Evolutionary conservation across 2,797 vertebrate genomes (phyloP), one percentile per base, ranked within the genome.

Genomic region (Pseudopleuronectes americanus): DNA sequence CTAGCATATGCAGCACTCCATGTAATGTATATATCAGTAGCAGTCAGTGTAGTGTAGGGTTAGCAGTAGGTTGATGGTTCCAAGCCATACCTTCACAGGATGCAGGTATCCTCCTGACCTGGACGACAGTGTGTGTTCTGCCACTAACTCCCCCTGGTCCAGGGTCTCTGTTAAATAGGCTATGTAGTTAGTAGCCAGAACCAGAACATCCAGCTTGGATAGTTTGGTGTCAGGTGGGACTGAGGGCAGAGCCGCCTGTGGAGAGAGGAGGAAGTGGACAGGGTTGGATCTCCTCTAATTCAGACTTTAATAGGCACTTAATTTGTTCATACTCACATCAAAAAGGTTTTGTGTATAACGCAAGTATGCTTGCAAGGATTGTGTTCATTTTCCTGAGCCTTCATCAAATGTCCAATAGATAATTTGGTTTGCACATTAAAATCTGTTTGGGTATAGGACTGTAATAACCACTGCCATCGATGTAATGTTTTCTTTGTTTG

Each of bases 131-230:
- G 79, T 54, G 64, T 90, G 87, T 48, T 94, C 86, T 0, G 87
- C 76, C 8, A 87, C 68, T 0, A 49, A 9, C 52, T 88, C 83
- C 13, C 94, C 95, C 1, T 91, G 91, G 80, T 95, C 93, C 33
- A 97, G 89, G 0, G 81, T 93, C 61, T 95, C 93, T 8, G 95
- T 95, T 54, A 97, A 92, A 85, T 96, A 93, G 65, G 96, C 94
- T 3, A 97, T 97, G 88, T 96, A 97, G 90, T 95, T 95, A 19
- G 95, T 95, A 14, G 96, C 96, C 90, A 97, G 92, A 57, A 97
- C 83, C 51, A 98, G 92, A 63, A 97, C 92, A 0, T 97, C 96
- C 78, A 97, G 80, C 81, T 96, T 96, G 64, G 96, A 97, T 59
- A 97, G 94, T 69, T 97, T 96, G 74, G 96, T 97, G 91, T 96